Percentiles rank a stretch among this genome's conserved stretches.
Conservation (phyloP, 2,888 invertebrate genomes). For the Orchesellides sinensis region DNA sequence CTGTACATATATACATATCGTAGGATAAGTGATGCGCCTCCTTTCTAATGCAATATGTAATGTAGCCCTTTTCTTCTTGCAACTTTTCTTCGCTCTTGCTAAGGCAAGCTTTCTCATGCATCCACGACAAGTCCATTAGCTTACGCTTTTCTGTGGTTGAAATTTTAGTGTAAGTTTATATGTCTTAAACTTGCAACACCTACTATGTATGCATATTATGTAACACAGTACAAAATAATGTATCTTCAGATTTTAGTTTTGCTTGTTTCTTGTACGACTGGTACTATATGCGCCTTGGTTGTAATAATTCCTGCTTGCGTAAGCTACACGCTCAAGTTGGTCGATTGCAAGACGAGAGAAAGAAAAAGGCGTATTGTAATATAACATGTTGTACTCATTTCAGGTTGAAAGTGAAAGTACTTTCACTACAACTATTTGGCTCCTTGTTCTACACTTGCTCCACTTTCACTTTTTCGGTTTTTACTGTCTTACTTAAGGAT, state of each 20-base stretch:
- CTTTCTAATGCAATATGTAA: conserved; percentile 10
- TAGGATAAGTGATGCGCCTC: background rate
- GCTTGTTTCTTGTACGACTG: no score
- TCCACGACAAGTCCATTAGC: background rate
- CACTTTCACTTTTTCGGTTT: background rate
- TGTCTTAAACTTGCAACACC: no score
- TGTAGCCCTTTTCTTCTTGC: background rate
- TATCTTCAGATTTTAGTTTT: no score
- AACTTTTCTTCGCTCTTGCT: background rate
- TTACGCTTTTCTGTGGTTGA: background rate
- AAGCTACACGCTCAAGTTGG: background rate
- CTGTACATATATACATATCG: background rate
- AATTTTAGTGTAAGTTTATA: background rate
- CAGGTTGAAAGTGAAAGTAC: background rate
- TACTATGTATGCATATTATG: background rate
- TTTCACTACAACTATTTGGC: background rate
- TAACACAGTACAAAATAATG: background rate
- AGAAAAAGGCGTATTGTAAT: background rate
- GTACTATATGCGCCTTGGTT: no score
- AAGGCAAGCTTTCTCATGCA: background rate
- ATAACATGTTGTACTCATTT: background rate
- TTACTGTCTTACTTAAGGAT: background rate
- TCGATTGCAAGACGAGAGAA: background rate
- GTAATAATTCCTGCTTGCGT: no score
- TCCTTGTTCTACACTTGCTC: conserved; percentile 2